Evolutionary conservation across 2,113 vertebrate genomes (phyloP).

Genomic region (Dolichotis patagonum): DNA sequence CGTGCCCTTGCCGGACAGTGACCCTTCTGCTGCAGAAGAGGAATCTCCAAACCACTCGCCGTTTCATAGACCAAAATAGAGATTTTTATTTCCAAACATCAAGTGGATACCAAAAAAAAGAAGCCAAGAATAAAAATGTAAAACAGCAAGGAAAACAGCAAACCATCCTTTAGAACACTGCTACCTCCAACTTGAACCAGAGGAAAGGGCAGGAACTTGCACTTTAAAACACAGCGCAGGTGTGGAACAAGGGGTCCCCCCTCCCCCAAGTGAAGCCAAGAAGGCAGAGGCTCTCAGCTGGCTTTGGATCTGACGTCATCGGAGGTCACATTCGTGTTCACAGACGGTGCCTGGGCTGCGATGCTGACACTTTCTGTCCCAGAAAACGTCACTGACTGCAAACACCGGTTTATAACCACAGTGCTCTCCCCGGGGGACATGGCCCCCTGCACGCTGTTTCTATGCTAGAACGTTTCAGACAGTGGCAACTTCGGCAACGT

Average conservation of each 20-base stretch:
- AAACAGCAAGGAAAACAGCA: not conserved
- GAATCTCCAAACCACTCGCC: slow-evolving; percentile 65
- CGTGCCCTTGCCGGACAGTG: accelerated
- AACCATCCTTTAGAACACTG: not conserved
- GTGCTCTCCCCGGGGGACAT: slow-evolving; percentile 64
- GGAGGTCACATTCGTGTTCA: slow-evolving; percentile 79
- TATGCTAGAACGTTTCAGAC: slow-evolving; percentile 63
- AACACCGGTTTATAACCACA: slow-evolving; percentile 77
- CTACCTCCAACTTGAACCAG: slow-evolving; percentile 37
- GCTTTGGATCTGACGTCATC: slow-evolving; percentile 72
- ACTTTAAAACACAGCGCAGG: slow-evolving; percentile 52
- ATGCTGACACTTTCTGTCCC: slow-evolving; percentile 76
- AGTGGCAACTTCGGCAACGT: slow-evolving; percentile 40
- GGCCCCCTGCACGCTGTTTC: slow-evolving; percentile 72
- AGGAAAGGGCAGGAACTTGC: slow-evolving; percentile 61
- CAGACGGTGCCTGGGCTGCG: slow-evolving; percentile 78
- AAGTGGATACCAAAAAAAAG: slow-evolving; percentile 71
- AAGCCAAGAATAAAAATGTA: slow-evolving; percentile 59
- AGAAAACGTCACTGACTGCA: slow-evolving; percentile 80
- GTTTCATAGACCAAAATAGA: slow-evolving; percentile 85
- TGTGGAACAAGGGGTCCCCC: slow-evolving; percentile 70
- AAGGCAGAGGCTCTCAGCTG: not conserved
- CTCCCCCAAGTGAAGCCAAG: not conserved
- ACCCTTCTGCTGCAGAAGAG: slow-evolving; percentile 58
- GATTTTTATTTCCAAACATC: slow-evolving; percentile 79